Evolutionary conservation across 1,140 invertebrate genomes (phyloP).

Genomic region (Schlechtendalia chinensis): DNA sequence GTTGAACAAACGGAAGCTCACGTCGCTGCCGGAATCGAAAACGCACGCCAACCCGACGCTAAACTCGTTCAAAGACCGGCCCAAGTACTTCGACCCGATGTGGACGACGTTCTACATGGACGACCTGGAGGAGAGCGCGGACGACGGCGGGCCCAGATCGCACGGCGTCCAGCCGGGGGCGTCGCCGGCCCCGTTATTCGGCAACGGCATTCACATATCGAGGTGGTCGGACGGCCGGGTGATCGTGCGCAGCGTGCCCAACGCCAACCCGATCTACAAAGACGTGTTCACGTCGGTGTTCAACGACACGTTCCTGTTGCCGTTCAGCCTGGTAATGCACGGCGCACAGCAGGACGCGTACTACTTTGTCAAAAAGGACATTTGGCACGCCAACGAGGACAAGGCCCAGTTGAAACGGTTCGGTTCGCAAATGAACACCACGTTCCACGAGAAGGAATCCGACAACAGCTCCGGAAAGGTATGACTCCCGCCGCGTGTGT

Average conservation of each 20-base stretch:
- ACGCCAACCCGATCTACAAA: conserved; percentile 82
- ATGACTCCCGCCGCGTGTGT: background rate
- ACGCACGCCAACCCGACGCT: conserved; percentile 35
- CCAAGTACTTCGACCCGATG: conserved; percentile 38
- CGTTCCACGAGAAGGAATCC: conserved; percentile 82
- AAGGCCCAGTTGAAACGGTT: conserved; percentile 81
- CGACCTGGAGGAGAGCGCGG: conserved; percentile 5
- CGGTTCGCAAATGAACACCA: conserved; percentile 88
- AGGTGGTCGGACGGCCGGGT: conserved; percentile 74
- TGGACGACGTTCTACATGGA: conserved; percentile 44
- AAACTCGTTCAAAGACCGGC: conserved; percentile 31
- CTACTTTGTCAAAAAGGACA: conserved; percentile 91
- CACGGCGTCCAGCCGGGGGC: conserved; percentile 51
- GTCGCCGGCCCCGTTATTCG: conserved; percentile 77
- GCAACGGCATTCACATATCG: conserved; percentile 86
- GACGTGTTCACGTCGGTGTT: conserved; percentile 92
- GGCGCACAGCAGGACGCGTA: conserved; percentile 84
- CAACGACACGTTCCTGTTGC: conserved; percentile 83
- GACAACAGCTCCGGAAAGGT: conserved; percentile 55
- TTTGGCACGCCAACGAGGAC: conserved; percentile 83
- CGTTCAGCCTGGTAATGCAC: conserved; percentile 85
- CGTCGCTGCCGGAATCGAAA: conserved; percentile 51
- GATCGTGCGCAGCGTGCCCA: conserved; percentile 79
- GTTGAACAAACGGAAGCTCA: conserved; percentile 69
- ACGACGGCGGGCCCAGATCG: background rate